phyloP scores from a whole-genome alignment of 2,888 invertebrate genomes.

The Cephus rjabovi region DNA sequence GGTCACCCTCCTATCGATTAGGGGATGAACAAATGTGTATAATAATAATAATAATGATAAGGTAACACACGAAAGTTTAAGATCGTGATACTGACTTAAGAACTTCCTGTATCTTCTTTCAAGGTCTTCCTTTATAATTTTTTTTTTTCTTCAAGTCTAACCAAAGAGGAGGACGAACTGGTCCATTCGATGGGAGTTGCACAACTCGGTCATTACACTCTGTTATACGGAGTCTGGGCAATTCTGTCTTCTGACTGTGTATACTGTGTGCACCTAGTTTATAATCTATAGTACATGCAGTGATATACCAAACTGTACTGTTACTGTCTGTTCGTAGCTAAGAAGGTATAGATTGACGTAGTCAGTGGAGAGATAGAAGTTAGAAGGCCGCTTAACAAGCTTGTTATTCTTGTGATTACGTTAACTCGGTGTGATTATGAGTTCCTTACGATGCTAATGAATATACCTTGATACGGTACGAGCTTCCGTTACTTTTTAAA shows the following conservation, averaged over 20 bases:
- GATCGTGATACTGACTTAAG: not conserved
- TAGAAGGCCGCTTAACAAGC: slow-evolving; percentile 50
- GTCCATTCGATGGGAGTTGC: not conserved
- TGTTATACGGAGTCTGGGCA: not conserved
- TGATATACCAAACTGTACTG: not conserved
- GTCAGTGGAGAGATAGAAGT: not conserved
- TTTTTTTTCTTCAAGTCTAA: not conserved
- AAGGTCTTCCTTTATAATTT: not conserved
- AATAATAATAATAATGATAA: not conserved
- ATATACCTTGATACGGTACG: not conserved
- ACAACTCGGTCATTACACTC: not conserved
- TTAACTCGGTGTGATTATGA: not conserved
- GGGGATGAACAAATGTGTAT: not conserved
- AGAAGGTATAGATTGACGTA: not conserved
- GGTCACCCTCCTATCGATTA: not conserved
- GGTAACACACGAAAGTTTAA: not conserved
- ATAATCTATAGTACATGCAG: not conserved
- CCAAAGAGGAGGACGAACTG: not conserved
- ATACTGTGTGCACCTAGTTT: not conserved
- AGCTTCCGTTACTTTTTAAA: not conserved
- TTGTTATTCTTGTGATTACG: slow-evolving; percentile 55
- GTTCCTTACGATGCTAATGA: not conserved
- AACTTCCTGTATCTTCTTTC: not conserved
- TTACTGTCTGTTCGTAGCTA: not conserved
- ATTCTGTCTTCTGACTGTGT: not conserved